A percentile compares a stretch with the other conserved stretches of the same genome.
Conservation (phyloP, 2,888 invertebrate genomes). For the Drosophila meridionalis region DNA sequence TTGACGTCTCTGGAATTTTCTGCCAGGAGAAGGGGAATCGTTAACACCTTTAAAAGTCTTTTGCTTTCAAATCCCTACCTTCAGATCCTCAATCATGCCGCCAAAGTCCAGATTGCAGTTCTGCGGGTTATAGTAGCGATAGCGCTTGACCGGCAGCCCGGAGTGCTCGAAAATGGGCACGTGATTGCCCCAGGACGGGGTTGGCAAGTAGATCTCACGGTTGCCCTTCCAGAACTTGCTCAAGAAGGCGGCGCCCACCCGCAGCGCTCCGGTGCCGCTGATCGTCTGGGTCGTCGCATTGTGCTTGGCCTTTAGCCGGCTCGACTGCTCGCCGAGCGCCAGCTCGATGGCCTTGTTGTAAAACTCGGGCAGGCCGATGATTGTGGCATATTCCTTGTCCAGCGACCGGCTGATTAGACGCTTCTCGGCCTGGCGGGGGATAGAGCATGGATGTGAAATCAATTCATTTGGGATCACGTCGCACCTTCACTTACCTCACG, state of each 20-base stretch:
- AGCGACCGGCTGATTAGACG: conserved; percentile 88
- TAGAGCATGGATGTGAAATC: neutral
- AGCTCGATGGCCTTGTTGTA: conserved; percentile 93
- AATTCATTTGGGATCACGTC: neutral
- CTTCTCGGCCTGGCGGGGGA: conserved; percentile 90
- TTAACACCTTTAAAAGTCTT: accelerated
- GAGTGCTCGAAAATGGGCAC: conserved; percentile 96
- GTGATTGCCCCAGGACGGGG: conserved; percentile 99
- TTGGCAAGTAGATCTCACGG: conserved; percentile 94
- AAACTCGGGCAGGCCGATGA: conserved; percentile 94
- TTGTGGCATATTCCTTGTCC: conserved; percentile 98
- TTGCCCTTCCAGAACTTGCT: conserved; percentile 91
- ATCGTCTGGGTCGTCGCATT: conserved; percentile 93
- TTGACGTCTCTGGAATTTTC: conserved; percentile 96
- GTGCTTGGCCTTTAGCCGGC: conserved; percentile 88
- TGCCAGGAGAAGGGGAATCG: conserved; percentile 84
- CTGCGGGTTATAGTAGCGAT: conserved; percentile 96
- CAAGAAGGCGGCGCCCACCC: conserved; percentile 95
- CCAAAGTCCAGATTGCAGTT: conserved; percentile 97
- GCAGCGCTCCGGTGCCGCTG: conserved; percentile 98
- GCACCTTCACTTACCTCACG: conserved; percentile 86
- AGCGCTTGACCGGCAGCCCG: conserved; percentile 93
- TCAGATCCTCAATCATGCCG: conserved; percentile 95
- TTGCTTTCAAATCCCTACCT: conserved; percentile 87
- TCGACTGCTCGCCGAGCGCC: conserved; percentile 93